These are phyloP conservation scores for Botia almorhae DNA, from an alignment of 2,797 vertebrate genomes.

Conservation along the genomic window DNA sequence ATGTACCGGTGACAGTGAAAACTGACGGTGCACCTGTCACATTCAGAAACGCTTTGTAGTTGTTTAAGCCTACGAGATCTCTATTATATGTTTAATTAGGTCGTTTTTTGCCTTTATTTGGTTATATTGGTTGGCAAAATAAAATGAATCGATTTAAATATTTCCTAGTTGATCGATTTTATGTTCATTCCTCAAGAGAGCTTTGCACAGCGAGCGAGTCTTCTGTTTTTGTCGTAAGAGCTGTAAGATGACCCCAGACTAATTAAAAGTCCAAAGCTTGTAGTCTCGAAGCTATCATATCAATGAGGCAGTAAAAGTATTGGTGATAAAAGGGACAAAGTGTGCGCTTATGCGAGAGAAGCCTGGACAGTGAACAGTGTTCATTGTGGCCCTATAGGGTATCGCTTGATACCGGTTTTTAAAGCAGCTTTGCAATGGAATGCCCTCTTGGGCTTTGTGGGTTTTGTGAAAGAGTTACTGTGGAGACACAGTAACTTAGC, in stretches of 20 bases:
- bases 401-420: constrained; percentile 9
- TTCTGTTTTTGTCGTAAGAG: constrained; percentile 5
- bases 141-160: too few relatives aligned
- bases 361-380: constrained; percentile 4
- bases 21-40: constrained; percentile 16
- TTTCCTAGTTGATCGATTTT: background rate
- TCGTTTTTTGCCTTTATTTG: background rate
- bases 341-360: constrained; percentile 15
- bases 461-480: constrained; percentile 53
- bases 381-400: constrained; percentile 11
- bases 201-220: background rate
- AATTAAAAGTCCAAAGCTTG: background rate
- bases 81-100: background rate
- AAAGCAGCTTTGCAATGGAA: constrained; percentile 9
- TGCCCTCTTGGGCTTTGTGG: constrained; percentile 67
- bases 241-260: background rate
- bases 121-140: background rate
- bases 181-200: background rate
- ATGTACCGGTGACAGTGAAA: background rate
- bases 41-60: background rate
- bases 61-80: background rate
- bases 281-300: constrained; percentile 1
- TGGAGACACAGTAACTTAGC: too few relatives aligned
- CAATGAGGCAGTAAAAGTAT: constrained; percentile 26
- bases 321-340: constrained; percentile 36